A percentile compares a stretch with the other conserved stretches of the same genome.
phyloP scores from a whole-genome alignment of 2,113 vertebrate genomes.

The Phrynosoma blainvillii region DNA sequence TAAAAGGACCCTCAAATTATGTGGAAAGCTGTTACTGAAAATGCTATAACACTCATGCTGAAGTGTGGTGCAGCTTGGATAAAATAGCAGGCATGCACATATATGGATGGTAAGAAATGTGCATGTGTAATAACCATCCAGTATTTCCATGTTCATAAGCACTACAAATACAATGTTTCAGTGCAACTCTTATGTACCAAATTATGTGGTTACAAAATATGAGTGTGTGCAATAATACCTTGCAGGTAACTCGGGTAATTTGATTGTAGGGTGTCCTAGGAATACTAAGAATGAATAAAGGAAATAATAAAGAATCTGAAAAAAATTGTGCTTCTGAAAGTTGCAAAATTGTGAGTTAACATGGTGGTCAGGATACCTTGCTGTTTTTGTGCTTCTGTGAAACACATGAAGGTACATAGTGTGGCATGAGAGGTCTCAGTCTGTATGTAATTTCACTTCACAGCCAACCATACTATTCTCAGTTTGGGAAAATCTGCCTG shows the following conservation, averaged over 20 bases:
- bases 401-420: not conserved
- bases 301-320: not conserved
- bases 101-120: not conserved
- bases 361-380: not conserved
- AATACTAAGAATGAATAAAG: not conserved
- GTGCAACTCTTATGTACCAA: not conserved
- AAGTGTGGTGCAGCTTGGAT: not conserved
- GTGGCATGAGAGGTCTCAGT: no score
- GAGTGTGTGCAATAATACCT: not conserved
- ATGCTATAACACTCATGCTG: not conserved
- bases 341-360: not conserved
- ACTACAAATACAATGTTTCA: not conserved
- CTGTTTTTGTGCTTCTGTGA: not conserved
- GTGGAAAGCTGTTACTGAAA: not conserved
- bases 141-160: not conserved
- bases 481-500: not conserved
- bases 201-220: not conserved
- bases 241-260: not conserved
- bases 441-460: not conserved
- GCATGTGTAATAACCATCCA: no score
- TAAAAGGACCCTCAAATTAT: not conserved
- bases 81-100: not conserved
- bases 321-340: not conserved
- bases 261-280: not conserved
- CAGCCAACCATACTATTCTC: not conserved